Evolutionary conservation across 1,140 invertebrate genomes (phyloP).

Genomic region (Triops cancriformis): DNA sequence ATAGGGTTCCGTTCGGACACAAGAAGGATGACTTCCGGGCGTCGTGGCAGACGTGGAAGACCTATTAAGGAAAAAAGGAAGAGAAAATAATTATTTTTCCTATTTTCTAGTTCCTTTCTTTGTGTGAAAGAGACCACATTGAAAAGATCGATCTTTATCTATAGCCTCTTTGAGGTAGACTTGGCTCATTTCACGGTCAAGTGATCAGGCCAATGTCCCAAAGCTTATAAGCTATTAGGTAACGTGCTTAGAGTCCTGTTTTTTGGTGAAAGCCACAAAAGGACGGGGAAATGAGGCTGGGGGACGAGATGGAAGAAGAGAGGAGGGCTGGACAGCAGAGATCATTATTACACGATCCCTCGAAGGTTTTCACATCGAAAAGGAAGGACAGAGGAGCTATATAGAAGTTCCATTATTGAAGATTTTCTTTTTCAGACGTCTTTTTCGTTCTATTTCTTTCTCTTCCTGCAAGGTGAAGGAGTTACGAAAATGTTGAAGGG

Average conservation of each 20-base stretch:
- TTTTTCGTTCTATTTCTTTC: neutral
- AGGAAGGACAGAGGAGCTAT: neutral
- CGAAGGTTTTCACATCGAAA: neutral
- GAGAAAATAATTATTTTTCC: neutral
- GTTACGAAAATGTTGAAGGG: neutral
- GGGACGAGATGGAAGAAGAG: too few species aligned
- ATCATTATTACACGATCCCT: neutral
- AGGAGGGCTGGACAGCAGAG: neutral
- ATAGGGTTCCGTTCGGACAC: slow-evolving; percentile 50
- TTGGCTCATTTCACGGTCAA: slow-evolving; percentile 4
- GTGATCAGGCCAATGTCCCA: neutral
- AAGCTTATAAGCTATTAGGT: slow-evolving; percentile 7
- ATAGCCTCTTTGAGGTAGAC: neutral
- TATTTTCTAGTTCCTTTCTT: too few species aligned
- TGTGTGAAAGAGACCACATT: too few species aligned
- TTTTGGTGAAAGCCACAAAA: neutral
- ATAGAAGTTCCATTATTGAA: neutral
- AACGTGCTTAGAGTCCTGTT: neutral
- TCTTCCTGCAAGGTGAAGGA: neutral
- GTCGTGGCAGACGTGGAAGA: slow-evolving; percentile 74
- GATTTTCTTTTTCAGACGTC: neutral
- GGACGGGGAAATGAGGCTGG: neutral
- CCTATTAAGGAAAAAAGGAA: slow-evolving; percentile 45
- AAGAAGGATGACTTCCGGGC: slow-evolving; percentile 56
- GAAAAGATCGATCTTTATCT: neutral